Evolutionary conservation across 2,888 invertebrate species (phyloP).

Genomic region (Scrobipalpa costella): DNA sequence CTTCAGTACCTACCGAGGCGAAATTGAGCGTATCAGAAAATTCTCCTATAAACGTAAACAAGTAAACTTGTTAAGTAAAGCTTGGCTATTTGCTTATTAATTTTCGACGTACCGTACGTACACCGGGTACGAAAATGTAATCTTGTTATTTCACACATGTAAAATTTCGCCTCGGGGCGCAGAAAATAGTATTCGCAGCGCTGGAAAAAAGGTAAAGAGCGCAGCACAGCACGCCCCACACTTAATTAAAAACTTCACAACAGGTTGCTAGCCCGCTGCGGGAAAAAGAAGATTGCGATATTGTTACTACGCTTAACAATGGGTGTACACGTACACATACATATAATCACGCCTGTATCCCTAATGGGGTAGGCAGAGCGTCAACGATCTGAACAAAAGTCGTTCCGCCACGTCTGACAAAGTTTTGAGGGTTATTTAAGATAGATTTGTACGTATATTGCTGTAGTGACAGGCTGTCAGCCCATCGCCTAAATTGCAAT

Average conservation of each 20-base stretch:
- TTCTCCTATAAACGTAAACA: not conserved
- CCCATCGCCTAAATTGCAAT: no score
- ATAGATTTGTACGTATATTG: no score
- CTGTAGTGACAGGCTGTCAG: no score
- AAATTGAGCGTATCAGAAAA: not conserved
- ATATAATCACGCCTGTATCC: no score
- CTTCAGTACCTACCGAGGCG: no score
- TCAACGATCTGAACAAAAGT: no score
- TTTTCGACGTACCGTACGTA: slow-evolving; percentile 1
- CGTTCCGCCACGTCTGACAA: no score
- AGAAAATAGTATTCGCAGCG: slow-evolving; percentile 53
- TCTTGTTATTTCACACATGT: slow-evolving; percentile 33
- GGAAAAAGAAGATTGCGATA: slow-evolving; percentile 42
- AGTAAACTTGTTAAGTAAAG: slow-evolving; percentile 34
- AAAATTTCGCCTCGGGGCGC: slow-evolving; percentile 41
- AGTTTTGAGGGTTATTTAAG: no score
- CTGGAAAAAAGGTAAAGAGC: slow-evolving; percentile 43
- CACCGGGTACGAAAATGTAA: not conserved
- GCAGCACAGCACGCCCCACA: slow-evolving; percentile 50
- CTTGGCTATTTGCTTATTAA: not conserved
- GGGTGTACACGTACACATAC: slow-evolving; percentile 28
- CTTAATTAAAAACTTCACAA: slow-evolving; percentile 77
- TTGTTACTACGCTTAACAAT: slow-evolving; percentile 36
- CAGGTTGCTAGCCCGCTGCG: slow-evolving; percentile 63
- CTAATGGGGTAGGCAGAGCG: no score